Base-by-base conservation (phyloP, 2,113 vertebrate genomes). In the Lipophrys pholis region DNA sequence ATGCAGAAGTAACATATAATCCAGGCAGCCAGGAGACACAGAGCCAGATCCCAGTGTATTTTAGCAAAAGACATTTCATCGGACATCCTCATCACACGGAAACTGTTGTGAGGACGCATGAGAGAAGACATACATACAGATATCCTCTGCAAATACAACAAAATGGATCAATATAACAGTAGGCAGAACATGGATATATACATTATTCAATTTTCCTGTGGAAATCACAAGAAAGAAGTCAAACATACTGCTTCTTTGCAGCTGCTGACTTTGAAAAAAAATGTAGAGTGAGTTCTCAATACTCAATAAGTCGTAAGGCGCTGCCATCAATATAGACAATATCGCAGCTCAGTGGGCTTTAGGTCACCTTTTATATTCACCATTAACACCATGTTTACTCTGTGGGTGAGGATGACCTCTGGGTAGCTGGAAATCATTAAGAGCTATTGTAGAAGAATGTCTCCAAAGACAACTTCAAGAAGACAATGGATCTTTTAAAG, bases 1-100 rank as follows among this genome's bases (percentile, higher is more conserved):
- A 95, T 92, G 80, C 94, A 96, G 90, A 97, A 95, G 90, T 93
- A 96, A 60, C 94, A 96, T 42, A 95, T 69, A 61, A 94, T 78
- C 94, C 95, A 96, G 0, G 90, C 87, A 14, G 94, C 55, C 45
- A 94, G 78, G 35, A 95, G 93, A 85, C 94, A 94, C 59, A 94
- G 57, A 62, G 94, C 90, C 78, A 95, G 85, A 46, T 96, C 93
- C 92, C 92, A 93, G 49, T 92, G 86, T 5, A 94, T 53, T 6
- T 65, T 38, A 4, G 95, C 94, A 80, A 97, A 61, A 6, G 83
- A 76, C 79, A 95, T 91, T 11, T 90, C 90, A 0, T 85, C 68
- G 0, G 94, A 92, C 55, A 95, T 77, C 63, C 94, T 90, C 85
- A 97, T 88, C 21, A 96, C 93, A 30, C 96, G 91, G 70, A 92